phyloP scores from a whole-genome alignment of 2,888 invertebrate genomes.

The Caenorhabditis japonica region DNA sequence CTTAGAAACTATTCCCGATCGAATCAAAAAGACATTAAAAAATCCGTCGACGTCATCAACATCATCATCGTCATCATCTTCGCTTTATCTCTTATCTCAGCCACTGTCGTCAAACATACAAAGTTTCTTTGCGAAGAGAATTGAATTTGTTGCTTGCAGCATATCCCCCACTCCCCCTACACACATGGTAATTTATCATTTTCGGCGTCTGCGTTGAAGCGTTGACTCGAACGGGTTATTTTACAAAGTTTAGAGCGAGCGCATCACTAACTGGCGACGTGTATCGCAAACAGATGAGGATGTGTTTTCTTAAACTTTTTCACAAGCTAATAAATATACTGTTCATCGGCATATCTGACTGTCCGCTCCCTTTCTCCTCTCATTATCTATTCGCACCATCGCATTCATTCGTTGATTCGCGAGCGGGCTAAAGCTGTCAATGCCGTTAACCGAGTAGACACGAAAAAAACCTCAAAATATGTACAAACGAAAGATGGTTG shows the following conservation, averaged over 20 bases:
- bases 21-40: conserved; percentile 29
- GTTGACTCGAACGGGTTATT: conserved; percentile 21
- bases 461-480: conserved; percentile 14
- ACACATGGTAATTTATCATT: conserved; percentile 26
- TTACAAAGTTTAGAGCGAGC: no score
- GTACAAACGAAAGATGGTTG: conserved; percentile 20
- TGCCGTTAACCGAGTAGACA: conserved; percentile 26
- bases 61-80: no score
- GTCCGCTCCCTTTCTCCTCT: no score
- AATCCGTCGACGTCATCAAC: conserved; percentile 20
- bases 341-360: no score
- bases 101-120: no score
- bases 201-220: conserved; percentile 28
- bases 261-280: no score
- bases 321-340: no score
- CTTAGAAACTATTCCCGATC: conserved; percentile 22
- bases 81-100: no score
- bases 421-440: conserved; percentile 40
- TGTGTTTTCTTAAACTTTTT: no score
- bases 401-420: conserved; percentile 24
- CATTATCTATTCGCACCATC: conserved; percentile 11
- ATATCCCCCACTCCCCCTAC: background rate
- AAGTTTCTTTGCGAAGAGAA: no score
- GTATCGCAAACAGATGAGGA: no score
- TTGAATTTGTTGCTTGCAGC: conserved; percentile 1